A percentile compares a stretch with the other conserved stretches of the same genome.
These are phyloP conservation scores for Apodemus speciosus DNA, from an alignment of 2,113 vertebrate species.

Conservation along the genomic window DNA sequence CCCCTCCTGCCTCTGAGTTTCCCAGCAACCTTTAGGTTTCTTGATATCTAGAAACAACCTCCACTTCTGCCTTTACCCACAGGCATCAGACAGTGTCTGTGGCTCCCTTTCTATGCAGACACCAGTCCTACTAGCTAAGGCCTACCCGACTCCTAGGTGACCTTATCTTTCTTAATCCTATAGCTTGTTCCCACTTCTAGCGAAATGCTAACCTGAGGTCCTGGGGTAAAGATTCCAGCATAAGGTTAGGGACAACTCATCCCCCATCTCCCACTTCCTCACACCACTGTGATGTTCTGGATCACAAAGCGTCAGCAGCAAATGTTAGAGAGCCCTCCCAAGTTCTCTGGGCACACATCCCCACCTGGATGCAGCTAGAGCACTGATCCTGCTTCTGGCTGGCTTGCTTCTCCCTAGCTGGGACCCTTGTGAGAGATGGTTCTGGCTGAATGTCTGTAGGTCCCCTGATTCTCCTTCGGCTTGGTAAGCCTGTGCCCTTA, in stretches of 20 bases:
- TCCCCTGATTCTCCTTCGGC: not conserved
- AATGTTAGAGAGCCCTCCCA: not conserved
- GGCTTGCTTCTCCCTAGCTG: not conserved
- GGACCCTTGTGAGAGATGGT: not conserved
- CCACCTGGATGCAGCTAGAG: not conserved
- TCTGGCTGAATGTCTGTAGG: not conserved
- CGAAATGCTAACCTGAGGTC: not conserved
- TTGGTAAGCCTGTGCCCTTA: not conserved
- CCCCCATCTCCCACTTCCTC: not conserved
- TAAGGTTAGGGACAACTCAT: not conserved
- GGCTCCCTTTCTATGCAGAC: not conserved
- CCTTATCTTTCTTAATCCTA: not conserved
- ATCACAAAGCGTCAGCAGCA: not conserved
- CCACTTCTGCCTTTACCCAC: not conserved
- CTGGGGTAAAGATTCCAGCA: not conserved
- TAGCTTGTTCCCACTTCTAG: not conserved
- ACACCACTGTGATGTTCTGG: not conserved
- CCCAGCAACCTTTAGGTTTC: not conserved
- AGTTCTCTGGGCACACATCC: not conserved
- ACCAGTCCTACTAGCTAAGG: not conserved
- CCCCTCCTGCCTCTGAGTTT: not conserved
- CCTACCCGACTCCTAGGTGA: not conserved
- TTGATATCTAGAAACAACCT: not conserved
- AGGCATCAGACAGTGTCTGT: too few species aligned
- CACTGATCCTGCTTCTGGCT: not conserved